Conservation (phyloP, 1,140 invertebrate species). For the Papilio dardanus region DNA sequence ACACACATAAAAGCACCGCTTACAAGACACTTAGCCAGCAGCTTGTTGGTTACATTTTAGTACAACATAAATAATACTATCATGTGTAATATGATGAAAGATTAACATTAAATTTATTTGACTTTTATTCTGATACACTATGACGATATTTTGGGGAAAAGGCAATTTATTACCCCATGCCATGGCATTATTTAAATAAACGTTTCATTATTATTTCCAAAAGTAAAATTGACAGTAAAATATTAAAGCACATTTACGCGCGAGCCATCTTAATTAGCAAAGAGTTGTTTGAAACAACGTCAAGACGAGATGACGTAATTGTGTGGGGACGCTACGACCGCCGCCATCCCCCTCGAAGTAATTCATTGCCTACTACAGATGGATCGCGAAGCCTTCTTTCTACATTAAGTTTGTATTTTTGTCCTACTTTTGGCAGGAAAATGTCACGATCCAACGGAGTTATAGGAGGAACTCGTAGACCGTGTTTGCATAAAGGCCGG, state of each 20-base stretch:
- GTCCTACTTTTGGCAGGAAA: conserved; percentile 42
- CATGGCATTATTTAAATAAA: conserved; percentile 1
- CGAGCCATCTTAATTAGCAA: conserved; percentile 24
- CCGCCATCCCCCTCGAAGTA: conserved; percentile 32
- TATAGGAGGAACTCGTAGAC: conserved; percentile 23
- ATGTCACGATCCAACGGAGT: conserved; percentile 30
- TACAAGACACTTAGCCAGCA: no score
- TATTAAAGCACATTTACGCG: conserved; percentile 4
- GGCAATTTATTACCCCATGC: background rate
- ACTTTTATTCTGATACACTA: background rate
- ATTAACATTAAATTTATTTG: no score
- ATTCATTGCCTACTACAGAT: conserved; percentile 57
- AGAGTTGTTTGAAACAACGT: conserved; percentile 23
- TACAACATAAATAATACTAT: background rate
- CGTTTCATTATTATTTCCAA: background rate
- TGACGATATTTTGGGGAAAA: no score
- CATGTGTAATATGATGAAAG: no score
- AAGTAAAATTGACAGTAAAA: conserved; percentile 12
- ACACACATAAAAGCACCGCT: no score
- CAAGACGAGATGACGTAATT: conserved; percentile 32
- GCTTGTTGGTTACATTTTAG: background rate
- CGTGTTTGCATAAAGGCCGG: conserved; percentile 36
- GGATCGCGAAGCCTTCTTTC: conserved; percentile 47
- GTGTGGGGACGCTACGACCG: conserved; percentile 18
- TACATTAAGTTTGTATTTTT: conserved; percentile 44